Evolutionary conservation across 2,888 invertebrate species (phyloP).

Genomic region (Catonia carolina): DNA sequence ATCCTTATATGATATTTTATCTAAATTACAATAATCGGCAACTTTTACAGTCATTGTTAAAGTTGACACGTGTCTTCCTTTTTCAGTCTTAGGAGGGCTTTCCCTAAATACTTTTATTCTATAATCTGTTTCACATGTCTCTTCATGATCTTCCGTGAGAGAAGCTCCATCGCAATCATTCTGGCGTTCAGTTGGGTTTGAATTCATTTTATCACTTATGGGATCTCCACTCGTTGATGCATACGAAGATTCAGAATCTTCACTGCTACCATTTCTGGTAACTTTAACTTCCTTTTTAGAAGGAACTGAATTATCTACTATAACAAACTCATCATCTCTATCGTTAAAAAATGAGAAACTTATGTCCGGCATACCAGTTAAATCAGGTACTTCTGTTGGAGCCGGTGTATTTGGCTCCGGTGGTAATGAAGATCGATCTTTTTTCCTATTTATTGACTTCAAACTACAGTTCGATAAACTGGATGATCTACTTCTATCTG

Average conservation of each 20-base stretch:
- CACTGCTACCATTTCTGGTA: not conserved
- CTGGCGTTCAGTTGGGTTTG: not conserved
- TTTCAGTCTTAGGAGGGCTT: constrained; percentile 1
- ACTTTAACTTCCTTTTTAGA: not conserved
- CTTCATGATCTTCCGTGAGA: not conserved
- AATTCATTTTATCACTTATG: not conserved
- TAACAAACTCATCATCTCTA: constrained; percentile 21
- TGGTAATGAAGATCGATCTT: not conserved
- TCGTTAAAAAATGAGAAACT: constrained; percentile 25
- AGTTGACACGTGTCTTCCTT: constrained; percentile 17
- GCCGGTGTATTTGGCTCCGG: constrained; percentile 1
- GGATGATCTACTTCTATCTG: constrained; percentile 22
- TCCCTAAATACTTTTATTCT: constrained; percentile 16
- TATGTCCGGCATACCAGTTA: constrained; percentile 17
- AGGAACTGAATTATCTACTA: constrained; percentile 18
- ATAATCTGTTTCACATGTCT: constrained; percentile 4
- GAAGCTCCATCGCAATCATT: constrained; percentile 14
- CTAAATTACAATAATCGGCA: constrained; percentile 14
- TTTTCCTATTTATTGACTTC: constrained; percentile 7
- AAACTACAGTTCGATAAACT: constrained; percentile 20
- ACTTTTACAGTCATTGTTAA: constrained; percentile 20
- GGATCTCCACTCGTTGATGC: not conserved
- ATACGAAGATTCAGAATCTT: constrained; percentile 2
- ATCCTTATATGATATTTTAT: not conserved
- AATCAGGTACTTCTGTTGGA: constrained; percentile 4